These are phyloP conservation scores for human (Homo sapiens) DNA, from an alignment of 2,113 vertebrate genomes.

Conservation along the genomic window GRCh38 chr12:129133001-129133500, in stretches of 20 bases:
- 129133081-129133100: fast-evolving
- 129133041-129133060: background rate
- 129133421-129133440: too few species aligned
- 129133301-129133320: background rate
- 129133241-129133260: fast-evolving
- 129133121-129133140: background rate
- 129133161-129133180: background rate
- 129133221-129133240: fast-evolving
- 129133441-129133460: fast-evolving
- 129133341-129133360: fast-evolving
- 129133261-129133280: background rate
- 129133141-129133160: too few species aligned
- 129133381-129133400: fast-evolving
- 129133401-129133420: background rate
- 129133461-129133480: background rate
- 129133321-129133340: too few species aligned
- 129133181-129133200: background rate
- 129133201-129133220: background rate
- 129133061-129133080: background rate
- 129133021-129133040: fast-evolving
- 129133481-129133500: background rate
- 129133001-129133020: background rate
- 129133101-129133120: too few species aligned
- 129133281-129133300: fast-evolving
- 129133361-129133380: background rate